These are phyloP conservation scores for Polypedilum vanderplanki DNA, from an alignment of 1,140 invertebrate species.

Conservation along the genomic window DNA sequence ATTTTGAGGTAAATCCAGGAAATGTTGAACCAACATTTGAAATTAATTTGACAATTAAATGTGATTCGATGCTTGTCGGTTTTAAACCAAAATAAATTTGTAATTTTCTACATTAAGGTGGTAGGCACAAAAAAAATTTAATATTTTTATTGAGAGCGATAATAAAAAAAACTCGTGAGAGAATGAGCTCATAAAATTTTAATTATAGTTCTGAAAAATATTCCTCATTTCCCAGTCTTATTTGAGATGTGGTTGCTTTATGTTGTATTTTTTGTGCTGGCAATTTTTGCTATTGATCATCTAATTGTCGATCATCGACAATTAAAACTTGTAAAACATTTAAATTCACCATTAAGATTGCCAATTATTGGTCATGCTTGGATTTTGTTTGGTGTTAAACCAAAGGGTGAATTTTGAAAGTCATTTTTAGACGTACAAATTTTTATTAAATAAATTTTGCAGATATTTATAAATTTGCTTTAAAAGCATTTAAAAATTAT, in stretches of 20 bases:
- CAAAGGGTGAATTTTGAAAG: not conserved
- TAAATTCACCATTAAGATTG: not conserved
- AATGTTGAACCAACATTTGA: slow-evolving; percentile 45
- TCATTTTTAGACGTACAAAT: not conserved
- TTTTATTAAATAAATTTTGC: too few relatives aligned
- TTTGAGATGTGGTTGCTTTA: not conserved
- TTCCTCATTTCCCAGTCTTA: not conserved
- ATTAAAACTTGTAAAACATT: not conserved
- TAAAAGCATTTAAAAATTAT: not conserved
- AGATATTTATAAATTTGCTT: not conserved
- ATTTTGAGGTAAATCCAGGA: slow-evolving; percentile 42
- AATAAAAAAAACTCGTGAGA: too few relatives aligned
- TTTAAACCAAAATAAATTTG: not conserved
- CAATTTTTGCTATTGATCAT: not conserved
- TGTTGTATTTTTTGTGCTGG: not conserved
- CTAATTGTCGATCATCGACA: not conserved
- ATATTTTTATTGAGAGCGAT: too few relatives aligned
- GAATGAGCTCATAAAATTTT: too few relatives aligned
- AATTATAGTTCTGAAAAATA: too few relatives aligned
- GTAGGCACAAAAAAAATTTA: too few relatives aligned
- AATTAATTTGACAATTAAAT: slow-evolving; percentile 33
- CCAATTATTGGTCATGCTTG: not conserved
- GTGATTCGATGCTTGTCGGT: not conserved
- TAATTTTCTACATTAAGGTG: not conserved
- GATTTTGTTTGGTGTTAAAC: not conserved